Conservation (phyloP, 30 jellyfish, hydroid and myxozoan genomes). For the Hydractinia symbiolongicarpus region DNA sequence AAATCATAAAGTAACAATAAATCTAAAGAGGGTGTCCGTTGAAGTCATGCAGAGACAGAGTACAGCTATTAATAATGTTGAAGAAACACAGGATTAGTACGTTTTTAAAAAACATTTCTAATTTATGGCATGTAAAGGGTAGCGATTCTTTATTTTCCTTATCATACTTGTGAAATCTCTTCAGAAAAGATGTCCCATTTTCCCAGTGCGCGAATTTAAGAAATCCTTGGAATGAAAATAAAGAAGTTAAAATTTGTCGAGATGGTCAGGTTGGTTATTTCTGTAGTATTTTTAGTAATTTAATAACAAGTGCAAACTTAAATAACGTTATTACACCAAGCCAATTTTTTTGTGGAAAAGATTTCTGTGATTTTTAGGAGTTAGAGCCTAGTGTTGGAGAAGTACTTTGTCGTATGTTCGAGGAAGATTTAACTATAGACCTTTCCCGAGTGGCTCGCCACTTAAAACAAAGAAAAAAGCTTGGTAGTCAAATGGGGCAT, state of each 20-base stretch:
- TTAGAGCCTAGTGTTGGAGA: constrained; percentile 98
- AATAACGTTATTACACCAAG: too few species aligned
- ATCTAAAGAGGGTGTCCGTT: too few species aligned
- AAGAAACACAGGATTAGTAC: too few species aligned
- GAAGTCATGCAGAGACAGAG: too few species aligned
- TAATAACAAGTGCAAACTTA: background rate
- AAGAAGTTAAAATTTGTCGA: constrained; percentile 94
- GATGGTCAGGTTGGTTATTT: constrained; percentile 89
- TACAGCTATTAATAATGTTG: too few species aligned
- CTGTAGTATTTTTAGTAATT: background rate
- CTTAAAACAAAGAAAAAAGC: constrained; percentile 45
- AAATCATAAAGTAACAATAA: too few species aligned
- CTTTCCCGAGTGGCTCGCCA: constrained; percentile 62
- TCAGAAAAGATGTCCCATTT: constrained; percentile 77
- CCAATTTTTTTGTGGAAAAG: too few species aligned
- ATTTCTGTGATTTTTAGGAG: constrained; percentile 43
- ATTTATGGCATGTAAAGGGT: too few species aligned
- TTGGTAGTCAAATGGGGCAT: constrained; percentile 6
- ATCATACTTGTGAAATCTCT: background rate
- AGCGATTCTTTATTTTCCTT: too few species aligned
- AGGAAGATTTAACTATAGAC: constrained; percentile 79
- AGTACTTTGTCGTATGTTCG: constrained; percentile 77
- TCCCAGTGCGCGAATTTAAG: constrained; percentile 82
- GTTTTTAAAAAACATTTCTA: too few species aligned
- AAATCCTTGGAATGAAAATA: constrained; percentile 98